Percentiles rank a stretch among this genome's conserved stretches.
Conservation (phyloP, 2,797 vertebrate species). For the Salmo trutta region DNA sequence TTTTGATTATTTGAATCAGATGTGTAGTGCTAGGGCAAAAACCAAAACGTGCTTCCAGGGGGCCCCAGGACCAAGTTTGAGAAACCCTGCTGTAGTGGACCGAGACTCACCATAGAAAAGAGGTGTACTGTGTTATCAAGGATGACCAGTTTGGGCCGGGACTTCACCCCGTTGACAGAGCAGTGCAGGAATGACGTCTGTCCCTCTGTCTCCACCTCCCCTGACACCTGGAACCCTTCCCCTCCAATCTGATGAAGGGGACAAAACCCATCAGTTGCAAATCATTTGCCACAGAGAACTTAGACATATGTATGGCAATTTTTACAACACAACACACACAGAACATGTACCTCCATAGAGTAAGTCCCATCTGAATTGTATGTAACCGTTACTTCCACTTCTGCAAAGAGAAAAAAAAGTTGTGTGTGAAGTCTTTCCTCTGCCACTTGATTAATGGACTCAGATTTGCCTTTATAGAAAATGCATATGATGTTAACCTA, state of each 20-base stretch:
- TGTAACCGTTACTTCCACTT: slow-evolving; percentile 77
- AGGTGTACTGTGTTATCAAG: slow-evolving; percentile 86
- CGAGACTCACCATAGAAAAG: slow-evolving; percentile 84
- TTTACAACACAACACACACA: slow-evolving; percentile 3
- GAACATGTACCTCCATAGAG: slow-evolving; percentile 83
- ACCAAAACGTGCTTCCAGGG: no score
- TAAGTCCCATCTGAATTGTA: slow-evolving; percentile 89
- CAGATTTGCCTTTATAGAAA: neutral
- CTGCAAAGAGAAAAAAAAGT: slow-evolving; percentile 64
- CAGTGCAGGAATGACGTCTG: slow-evolving; percentile 81
- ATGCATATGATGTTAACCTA: neutral
- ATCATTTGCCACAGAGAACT: neutral
- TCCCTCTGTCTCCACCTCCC: slow-evolving; percentile 78
- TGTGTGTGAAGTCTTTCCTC: neutral
- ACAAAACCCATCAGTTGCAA: neutral
- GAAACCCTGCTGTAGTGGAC: no score
- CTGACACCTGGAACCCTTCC: slow-evolving; percentile 78
- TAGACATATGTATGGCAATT: neutral
- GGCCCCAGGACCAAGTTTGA: no score
- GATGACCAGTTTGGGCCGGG: slow-evolving; percentile 85
- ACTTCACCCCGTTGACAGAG: slow-evolving; percentile 82
- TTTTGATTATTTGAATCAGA: no score
- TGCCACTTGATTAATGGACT: neutral
- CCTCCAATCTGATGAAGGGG: slow-evolving; percentile 74
- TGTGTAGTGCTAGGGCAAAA: no score